Evolutionary conservation across 1,140 invertebrate species (phyloP), one percentile per base, ranked within the genome.

Genomic region (Epicauta chinensis): DNA sequence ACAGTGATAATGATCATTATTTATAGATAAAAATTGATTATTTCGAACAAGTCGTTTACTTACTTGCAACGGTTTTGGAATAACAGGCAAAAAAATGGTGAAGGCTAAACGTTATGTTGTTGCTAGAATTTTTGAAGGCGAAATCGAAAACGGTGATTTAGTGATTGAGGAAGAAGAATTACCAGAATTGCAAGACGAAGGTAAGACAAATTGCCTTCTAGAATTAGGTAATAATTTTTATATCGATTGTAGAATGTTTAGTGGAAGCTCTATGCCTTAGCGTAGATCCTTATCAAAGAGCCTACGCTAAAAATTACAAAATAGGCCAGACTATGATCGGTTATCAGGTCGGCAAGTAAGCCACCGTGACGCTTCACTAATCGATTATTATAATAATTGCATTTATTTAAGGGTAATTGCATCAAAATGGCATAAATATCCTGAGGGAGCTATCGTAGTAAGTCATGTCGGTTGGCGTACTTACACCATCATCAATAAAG

Each of bases 221-320:
- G 23, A 23, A 5, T 23, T 23, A 5, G 7, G 7, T 3, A 0
- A 23, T 14, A 12, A 56, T n/a, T 23, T 11, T n/a, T 39, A 15
- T 9, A 30, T 15, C 3, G 5, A 10, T 75, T 77, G 52, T 62
- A 84, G 81, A 86, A 66, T 76, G 78, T 60, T 68, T 83, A 37
- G 71, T 73, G 14, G 70, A 84, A 71, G 81, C 81, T 7, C 75
- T 81, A 60, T 84, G 77, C 57, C 57, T 83, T 1, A 83, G 81
- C 42, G 81, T 85, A 4, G 83, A 86, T 67, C 82, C 83, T 34
- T 84, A 84, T 51, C 82, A 84, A 80, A 71, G 82, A 55, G 69
- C 70, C 1, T 78, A 77, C 43, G 68, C 73, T 60, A 67, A 59
- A 35, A 63, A 62, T 11, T 72, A 72, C 50, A 75, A 77, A 51